These are phyloP conservation scores for Acleris laterana DNA, from an alignment of 2,888 invertebrate genomes.

Conservation along the genomic window DNA sequence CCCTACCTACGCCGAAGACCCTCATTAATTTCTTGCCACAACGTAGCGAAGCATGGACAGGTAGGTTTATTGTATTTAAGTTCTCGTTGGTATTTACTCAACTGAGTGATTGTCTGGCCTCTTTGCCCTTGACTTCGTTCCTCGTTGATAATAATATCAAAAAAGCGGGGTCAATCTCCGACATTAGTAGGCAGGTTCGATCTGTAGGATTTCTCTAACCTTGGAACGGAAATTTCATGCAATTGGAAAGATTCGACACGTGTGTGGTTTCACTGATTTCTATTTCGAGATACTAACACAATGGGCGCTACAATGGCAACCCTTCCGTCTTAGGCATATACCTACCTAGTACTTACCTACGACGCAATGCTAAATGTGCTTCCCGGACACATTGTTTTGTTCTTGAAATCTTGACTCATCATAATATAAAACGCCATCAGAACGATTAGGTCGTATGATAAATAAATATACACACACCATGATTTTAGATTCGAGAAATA, in stretches of 20 bases:
- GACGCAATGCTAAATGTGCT: conserved; percentile 3
- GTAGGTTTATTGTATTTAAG: conserved; percentile 16
- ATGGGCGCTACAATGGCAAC: conserved; percentile 30
- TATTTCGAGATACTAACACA: conserved; percentile 32
- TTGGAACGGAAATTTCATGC: conserved; percentile 27
- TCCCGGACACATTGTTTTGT: conserved; percentile 14
- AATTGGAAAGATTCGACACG: conserved; percentile 26
- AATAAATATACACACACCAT: too few relatives aligned
- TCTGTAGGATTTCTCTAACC: conserved; percentile 25
- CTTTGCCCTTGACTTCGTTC: conserved; percentile 34
- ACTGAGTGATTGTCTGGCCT: conserved; percentile 33
- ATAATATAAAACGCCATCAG: background rate
- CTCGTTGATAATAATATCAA: conserved; percentile 35
- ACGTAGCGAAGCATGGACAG: conserved; percentile 16
- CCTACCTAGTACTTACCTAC: conserved; percentile 4
- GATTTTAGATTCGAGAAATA: too few relatives aligned
- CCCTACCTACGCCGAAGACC: background rate
- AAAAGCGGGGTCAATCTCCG: conserved; percentile 33
- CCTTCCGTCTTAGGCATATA: conserved; percentile 31
- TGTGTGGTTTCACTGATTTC: conserved; percentile 30
- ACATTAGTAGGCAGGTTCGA: conserved; percentile 3
- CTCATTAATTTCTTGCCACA: conserved; percentile 13
- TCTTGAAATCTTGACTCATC: background rate
- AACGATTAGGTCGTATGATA: background rate
- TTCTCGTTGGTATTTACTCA: conserved; percentile 32